phyloP scores from a whole-genome alignment of 2,888 invertebrate species.

The Limnephilus lunatus region DNA sequence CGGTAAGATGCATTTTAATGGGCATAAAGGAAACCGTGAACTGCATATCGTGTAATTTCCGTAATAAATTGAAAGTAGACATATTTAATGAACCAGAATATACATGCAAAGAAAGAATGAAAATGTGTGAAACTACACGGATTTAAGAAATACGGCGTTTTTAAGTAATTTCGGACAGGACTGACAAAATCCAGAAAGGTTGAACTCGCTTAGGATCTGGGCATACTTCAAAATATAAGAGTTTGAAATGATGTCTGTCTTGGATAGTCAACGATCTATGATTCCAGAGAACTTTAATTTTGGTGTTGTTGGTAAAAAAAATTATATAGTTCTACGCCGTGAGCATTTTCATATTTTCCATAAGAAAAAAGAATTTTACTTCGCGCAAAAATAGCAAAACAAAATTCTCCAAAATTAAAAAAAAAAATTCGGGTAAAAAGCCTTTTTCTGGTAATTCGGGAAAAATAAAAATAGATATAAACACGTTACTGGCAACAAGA shows the following conservation, averaged over 20 bases:
- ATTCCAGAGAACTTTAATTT: too few species aligned
- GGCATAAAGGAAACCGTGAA: background rate
- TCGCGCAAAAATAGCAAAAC: background rate
- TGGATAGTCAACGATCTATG: background rate
- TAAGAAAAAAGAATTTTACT: too few species aligned
- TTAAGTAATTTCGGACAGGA: too few species aligned
- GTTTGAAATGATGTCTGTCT: background rate
- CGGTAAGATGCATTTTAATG: constrained; percentile 14
- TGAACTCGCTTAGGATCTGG: too few species aligned
- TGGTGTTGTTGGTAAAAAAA: too few species aligned
- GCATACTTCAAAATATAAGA: too few species aligned
- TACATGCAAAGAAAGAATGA: background rate
- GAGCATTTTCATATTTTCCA: too few species aligned
- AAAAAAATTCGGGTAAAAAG: background rate
- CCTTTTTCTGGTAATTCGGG: background rate
- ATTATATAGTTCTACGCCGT: too few species aligned
- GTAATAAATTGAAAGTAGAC: background rate
- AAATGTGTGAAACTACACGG: background rate
- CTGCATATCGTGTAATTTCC: background rate
- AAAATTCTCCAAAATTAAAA: background rate
- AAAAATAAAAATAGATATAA: background rate
- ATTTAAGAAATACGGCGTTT: background rate
- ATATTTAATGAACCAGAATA: background rate
- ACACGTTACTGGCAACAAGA: background rate
- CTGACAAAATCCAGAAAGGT: too few species aligned